Evolutionary conservation across 2,888 invertebrate genomes (phyloP).

Genomic region (Archips crataeganus): DNA sequence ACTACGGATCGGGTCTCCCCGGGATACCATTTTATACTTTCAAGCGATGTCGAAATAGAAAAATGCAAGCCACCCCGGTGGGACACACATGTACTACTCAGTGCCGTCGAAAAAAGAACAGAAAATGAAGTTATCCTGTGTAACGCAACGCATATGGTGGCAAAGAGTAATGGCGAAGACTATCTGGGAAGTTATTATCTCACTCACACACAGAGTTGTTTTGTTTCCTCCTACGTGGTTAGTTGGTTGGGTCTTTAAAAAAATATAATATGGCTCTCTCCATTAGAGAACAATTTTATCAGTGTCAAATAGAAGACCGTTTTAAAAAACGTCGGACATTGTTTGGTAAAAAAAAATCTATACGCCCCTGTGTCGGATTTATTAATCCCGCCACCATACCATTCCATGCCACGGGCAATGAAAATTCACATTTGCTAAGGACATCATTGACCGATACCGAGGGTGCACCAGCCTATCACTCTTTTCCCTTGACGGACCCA

Average conservation of each 20-base stretch:
- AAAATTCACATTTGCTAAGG: too few species aligned
- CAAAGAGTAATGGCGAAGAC: slow-evolving; percentile 3
- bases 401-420: too few species aligned
- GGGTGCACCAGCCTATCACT: too few species aligned
- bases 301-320: too few species aligned
- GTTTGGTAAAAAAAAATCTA: too few species aligned
- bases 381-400: too few species aligned
- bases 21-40: slow-evolving; percentile 72
- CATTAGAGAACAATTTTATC: too few species aligned
- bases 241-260: background rate
- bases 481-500: too few species aligned
- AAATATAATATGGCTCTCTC: background rate
- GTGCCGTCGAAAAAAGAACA: slow-evolving; percentile 47
- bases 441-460: too few species aligned
- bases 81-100: slow-evolving; percentile 55
- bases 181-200: background rate
- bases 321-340: too few species aligned
- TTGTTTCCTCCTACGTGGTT: background rate
- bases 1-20: slow-evolving; percentile 70
- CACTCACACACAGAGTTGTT: background rate
- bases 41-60: slow-evolving; percentile 53
- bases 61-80: slow-evolving; percentile 53
- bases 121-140: slow-evolving; percentile 40
- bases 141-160: slow-evolving; percentile 41
- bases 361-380: too few species aligned